Percentiles rank a stretch among this genome's conserved stretches.
Evolutionary conservation across 2,888 invertebrate species (phyloP).

Genomic region (Nasonia oneida): DNA sequence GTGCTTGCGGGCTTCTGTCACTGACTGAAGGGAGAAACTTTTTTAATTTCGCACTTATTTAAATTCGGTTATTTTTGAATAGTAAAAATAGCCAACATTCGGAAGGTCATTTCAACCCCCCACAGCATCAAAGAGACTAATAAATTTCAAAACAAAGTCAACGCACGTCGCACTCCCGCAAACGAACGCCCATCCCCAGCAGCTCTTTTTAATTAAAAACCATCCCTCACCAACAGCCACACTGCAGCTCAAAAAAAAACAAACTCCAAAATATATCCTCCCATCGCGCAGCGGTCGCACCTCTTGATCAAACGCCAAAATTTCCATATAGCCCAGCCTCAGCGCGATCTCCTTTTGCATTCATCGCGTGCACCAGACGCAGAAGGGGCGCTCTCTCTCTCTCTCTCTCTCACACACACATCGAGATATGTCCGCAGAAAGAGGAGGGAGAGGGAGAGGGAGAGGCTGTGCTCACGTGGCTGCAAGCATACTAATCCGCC

Average conservation of each 20-base stretch:
- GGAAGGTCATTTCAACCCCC: too few relatives aligned
- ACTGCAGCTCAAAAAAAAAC: not conserved
- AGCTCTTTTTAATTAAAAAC: not conserved
- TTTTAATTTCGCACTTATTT: too few relatives aligned
- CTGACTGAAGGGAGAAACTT: not conserved
- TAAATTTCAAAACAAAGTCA: too few relatives aligned
- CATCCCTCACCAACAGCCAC: not conserved
- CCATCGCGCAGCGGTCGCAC: not conserved
- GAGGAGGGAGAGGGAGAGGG: slow-evolving; percentile 25
- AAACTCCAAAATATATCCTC: not conserved
- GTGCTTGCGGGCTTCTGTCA: not conserved
- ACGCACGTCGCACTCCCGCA: too few relatives aligned
- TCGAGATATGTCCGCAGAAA: not conserved
- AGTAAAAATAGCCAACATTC: too few relatives aligned
- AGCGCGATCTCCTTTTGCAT: slow-evolving; percentile 45
- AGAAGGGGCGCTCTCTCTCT: not conserved
- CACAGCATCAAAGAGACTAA: not conserved
- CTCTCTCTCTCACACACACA: not conserved
- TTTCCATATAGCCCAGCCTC: slow-evolving; percentile 37
- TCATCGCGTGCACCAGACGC: slow-evolving; percentile 21
- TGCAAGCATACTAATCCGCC: slow-evolving; percentile 79
- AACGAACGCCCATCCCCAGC: not conserved
- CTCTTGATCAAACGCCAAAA: slow-evolving; percentile 49
- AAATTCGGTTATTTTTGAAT: not conserved
- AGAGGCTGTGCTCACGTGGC: slow-evolving; percentile 41